These are phyloP conservation scores for Oscheius sp. DNA, from an alignment of 2,888 invertebrate species.

Conservation along the genomic window DNA sequence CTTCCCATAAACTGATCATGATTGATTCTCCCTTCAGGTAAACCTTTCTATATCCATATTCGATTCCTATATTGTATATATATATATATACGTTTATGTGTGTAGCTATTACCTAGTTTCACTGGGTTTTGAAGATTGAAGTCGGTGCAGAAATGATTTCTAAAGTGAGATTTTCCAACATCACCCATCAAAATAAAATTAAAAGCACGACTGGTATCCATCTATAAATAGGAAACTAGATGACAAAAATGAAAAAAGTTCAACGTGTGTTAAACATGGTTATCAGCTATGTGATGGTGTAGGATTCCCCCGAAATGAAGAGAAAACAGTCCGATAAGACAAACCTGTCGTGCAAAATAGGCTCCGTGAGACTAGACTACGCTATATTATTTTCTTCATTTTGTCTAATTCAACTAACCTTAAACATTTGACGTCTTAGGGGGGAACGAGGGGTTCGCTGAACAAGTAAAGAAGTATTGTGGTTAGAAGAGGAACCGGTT, in stretches of 20 bases:
- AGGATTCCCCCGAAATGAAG: background rate
- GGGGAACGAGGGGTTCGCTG: background rate
- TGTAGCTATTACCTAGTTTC: constrained; percentile 9
- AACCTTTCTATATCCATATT: constrained; percentile 4
- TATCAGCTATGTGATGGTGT: background rate
- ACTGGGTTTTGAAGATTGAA: constrained; percentile 14
- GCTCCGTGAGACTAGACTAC: constrained; percentile 16
- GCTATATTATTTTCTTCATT: no score
- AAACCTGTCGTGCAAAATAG: background rate
- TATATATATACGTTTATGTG: no score
- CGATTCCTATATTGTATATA: background rate
- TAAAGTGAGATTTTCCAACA: constrained; percentile 18
- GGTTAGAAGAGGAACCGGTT: background rate
- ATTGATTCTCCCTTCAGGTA: constrained; percentile 6
- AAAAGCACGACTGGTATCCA: background rate
- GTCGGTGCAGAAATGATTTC: background rate
- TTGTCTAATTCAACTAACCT: background rate
- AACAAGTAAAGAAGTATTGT: background rate
- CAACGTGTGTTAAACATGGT: background rate
- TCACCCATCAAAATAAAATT: constrained; percentile 15
- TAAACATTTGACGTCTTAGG: background rate
- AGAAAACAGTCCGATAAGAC: background rate
- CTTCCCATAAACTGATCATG: background rate
- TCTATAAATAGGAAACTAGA: background rate
- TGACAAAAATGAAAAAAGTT: no score